These are phyloP conservation scores for Bhutanitis thaidina DNA, from an alignment of 2,888 invertebrate genomes.

Conservation along the genomic window DNA sequence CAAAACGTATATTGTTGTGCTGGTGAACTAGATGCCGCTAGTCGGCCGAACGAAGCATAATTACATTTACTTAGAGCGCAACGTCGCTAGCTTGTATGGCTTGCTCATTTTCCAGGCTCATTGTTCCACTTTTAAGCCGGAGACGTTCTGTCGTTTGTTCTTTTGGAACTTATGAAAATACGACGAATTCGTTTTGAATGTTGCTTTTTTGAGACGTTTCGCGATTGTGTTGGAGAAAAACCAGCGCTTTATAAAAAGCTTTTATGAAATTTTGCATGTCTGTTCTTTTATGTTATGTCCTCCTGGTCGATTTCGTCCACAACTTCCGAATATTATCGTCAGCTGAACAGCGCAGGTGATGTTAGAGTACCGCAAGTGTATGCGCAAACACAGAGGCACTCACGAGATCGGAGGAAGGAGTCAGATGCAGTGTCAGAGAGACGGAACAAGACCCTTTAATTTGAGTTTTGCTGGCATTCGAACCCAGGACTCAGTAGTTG, in stretches of 20 bases:
- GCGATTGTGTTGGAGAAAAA: neutral
- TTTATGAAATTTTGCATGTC: neutral
- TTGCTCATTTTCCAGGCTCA: conserved; percentile 3
- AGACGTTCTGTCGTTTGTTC: conserved; percentile 1
- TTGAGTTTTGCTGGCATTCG: too few relatives aligned
- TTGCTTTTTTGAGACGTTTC: neutral
- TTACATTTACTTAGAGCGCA: conserved; percentile 16
- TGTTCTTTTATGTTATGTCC: neutral
- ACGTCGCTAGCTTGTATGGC: conserved; percentile 8
- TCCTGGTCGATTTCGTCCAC: too few relatives aligned
- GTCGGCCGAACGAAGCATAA: conserved; percentile 4
- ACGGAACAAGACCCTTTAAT: too few relatives aligned
- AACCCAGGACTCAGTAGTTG: too few relatives aligned
- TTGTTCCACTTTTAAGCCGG: conserved; percentile 8
- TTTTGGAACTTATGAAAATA: conserved; percentile 2
- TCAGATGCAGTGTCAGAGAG: too few relatives aligned
- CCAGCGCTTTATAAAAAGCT: neutral
- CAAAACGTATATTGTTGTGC: conserved; percentile 38
- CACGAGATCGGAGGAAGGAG: too few relatives aligned
- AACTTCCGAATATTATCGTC: too few relatives aligned
- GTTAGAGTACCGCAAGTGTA: too few relatives aligned
- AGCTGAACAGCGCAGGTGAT: too few relatives aligned
- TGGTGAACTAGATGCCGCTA: conserved; percentile 30
- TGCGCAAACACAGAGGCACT: too few relatives aligned
- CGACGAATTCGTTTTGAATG: neutral